phyloP scores from a whole-genome alignment of 2,888 invertebrate species.

The Cerastis rubricosa region DNA sequence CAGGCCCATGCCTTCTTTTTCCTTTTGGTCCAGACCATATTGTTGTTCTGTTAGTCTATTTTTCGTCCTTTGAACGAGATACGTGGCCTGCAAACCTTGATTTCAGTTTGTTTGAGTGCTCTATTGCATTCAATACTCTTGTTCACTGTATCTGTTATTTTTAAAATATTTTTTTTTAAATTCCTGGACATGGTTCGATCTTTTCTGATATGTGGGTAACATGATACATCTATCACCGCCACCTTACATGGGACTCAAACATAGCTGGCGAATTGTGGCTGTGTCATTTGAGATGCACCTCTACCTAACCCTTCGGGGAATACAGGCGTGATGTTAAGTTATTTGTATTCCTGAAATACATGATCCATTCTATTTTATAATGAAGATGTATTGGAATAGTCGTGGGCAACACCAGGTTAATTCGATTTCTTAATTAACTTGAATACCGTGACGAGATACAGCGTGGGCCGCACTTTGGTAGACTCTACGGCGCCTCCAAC shows the following conservation, averaged over 20 bases:
- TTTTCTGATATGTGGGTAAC: not conserved
- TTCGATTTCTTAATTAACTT: not conserved
- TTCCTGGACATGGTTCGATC: too few relatives aligned
- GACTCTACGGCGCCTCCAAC: not conserved
- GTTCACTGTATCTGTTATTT: too few relatives aligned
- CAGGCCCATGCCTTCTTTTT: too few relatives aligned
- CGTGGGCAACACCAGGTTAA: not conserved
- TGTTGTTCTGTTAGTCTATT: too few relatives aligned
- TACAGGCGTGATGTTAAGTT: not conserved
- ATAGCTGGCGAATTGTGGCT: not conserved
- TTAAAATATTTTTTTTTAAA: too few relatives aligned
- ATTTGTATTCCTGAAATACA: not conserved
- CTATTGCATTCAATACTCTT: too few relatives aligned
- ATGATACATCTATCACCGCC: too few relatives aligned
- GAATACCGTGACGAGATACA: not conserved
- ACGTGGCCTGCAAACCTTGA: too few relatives aligned
- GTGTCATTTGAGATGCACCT: not conserved
- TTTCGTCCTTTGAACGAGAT: too few relatives aligned
- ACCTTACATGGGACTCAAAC: not conserved
- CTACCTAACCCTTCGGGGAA: not conserved
- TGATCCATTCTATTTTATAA: not conserved
- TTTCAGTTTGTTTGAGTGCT: too few relatives aligned
- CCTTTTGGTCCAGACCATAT: too few relatives aligned
- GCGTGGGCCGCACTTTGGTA: conserved; percentile 5
- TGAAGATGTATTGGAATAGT: not conserved